Conservation (phyloP, 2,888 invertebrate genomes). For the Drosophila barbarae region DNA sequence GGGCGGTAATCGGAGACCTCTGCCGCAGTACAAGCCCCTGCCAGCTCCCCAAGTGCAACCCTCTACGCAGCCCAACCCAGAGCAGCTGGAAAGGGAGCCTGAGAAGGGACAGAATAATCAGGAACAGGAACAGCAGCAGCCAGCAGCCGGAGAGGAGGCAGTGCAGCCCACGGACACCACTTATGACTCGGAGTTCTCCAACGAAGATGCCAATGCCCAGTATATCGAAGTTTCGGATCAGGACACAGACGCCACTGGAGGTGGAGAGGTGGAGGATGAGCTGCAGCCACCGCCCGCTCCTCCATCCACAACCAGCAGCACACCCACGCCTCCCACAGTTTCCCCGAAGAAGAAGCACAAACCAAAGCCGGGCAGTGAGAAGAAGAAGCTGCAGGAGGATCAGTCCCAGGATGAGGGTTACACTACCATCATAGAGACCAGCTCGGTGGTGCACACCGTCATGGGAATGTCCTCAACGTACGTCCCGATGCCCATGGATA, state of each 20-base stretch:
- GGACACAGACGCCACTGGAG: constrained; percentile 54
- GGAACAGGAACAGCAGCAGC: constrained; percentile 22
- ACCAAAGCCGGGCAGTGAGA: constrained; percentile 72
- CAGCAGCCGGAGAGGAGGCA: constrained; percentile 18
- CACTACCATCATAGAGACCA: constrained; percentile 73
- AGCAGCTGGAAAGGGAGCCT: constrained; percentile 20
- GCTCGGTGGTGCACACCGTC: constrained; percentile 73
- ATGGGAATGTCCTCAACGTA: constrained; percentile 72
- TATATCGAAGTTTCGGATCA: constrained; percentile 77
- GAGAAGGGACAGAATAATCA: constrained; percentile 15
- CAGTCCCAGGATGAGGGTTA: constrained; percentile 45
- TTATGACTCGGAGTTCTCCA: constrained; percentile 76
- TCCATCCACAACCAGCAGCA: constrained; percentile 23
- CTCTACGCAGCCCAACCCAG: constrained; percentile 33
- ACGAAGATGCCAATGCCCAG: constrained; percentile 73
- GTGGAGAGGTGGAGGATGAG: constrained; percentile 56
- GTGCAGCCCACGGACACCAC: constrained; percentile 70
- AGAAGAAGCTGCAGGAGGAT: constrained; percentile 52
- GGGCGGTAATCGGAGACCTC: constrained; percentile 80
- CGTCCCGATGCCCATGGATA: constrained; percentile 75
- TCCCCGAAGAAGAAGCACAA: constrained; percentile 75
- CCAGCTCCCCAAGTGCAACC: constrained; percentile 80
- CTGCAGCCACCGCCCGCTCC: constrained; percentile 43
- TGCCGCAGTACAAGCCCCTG: constrained; percentile 84
- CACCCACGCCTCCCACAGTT: constrained; percentile 34